Base-by-base conservation (phyloP, 2,888 invertebrate genomes). In the Meloe dianella region DNA sequence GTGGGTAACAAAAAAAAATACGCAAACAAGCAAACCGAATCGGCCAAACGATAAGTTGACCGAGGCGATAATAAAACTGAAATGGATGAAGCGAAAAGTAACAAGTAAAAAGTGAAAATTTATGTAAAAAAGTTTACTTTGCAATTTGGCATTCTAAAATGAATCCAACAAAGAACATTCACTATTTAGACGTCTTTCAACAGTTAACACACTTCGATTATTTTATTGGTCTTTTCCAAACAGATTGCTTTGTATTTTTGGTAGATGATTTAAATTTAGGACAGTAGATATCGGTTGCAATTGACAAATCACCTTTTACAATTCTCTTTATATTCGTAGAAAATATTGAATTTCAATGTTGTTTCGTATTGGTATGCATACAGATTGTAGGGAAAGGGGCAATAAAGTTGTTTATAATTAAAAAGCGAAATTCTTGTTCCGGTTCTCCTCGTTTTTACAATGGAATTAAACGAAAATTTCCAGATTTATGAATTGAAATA, bases 41-140 rank as follows among this genome's bases (percentile, higher is more conserved):
- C 20, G 20, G 47, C 20, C 47, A 10, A 47, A 20, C 20, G 47
- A 20, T 47, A 47, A 54, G 22, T 54, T 54, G 54, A 54, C 54
- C 54, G 54, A 54, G 54, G 4, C 54, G 47, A 22, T 51, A 51
- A 51, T 51, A 51, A 51, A 51, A 51, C 10, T 51, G 10, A n/a
- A 51, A 22, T 54, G 54, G 54, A 54, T 24, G 54, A 54, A 24
- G 54, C 54, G 54, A 24, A 24, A 54, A 54, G 54, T 54, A 24
- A 47, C 47, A 47, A 47, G 47, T 47, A 47, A 17, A 12, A 47
- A 47, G 20, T 47, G 20, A 12, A 24, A 54, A 54, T 20, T 54
- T 12, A 24, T 20, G 24, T 20, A 12, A 6, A 54, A 54, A 54
- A 54, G 54, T 54, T 54, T 54, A 54, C 54, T 54, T 54, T 54